These are phyloP conservation scores for Gymnoscopelus braueri DNA, from an alignment of 2,797 vertebrate genomes.

Conservation along the genomic window DNA sequence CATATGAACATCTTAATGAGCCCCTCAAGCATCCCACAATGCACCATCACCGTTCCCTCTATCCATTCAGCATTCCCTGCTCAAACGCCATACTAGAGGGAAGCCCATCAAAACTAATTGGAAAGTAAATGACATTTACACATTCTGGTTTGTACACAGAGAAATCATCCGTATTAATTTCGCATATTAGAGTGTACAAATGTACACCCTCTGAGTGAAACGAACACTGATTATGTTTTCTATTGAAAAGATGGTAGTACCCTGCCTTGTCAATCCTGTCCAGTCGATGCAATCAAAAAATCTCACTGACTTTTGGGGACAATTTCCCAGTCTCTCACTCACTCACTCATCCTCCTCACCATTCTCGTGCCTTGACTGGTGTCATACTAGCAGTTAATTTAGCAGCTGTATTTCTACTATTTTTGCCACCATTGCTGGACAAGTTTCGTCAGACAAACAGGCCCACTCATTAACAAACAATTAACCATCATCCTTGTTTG, in stretches of 20 bases:
- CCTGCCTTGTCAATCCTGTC: conserved; percentile 35
- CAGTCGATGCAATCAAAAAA: conserved; percentile 55
- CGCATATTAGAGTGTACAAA: too few species aligned
- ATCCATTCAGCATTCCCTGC: conserved; percentile 2
- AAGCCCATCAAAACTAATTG: conserved; percentile 4
- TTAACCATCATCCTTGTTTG: conserved; percentile 27
- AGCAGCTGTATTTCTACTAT: conserved; percentile 74
- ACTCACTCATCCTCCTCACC: conserved; percentile 58
- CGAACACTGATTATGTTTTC: neutral
- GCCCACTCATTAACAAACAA: conserved; percentile 42
- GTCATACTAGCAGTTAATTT: conserved; percentile 18
- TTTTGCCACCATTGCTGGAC: conserved; percentile 75
- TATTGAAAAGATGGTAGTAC: conserved; percentile 39
- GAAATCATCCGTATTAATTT: too few species aligned
- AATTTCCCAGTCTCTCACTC: conserved; percentile 54
- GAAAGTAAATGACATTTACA: conserved; percentile 15
- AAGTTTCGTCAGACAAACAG: conserved; percentile 37
- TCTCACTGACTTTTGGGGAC: conserved; percentile 49
- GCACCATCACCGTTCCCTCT: neutral
- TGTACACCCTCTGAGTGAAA: too few species aligned
- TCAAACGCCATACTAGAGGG: neutral
- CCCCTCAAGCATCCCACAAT: too few species aligned
- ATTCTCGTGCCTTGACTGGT: conserved; percentile 72
- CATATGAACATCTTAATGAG: too few species aligned
- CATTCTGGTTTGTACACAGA: conserved; percentile 30